These are phyloP conservation scores for Cetoscarus ocellatus DNA, from an alignment of 2,797 vertebrate genomes.

Conservation along the genomic window DNA sequence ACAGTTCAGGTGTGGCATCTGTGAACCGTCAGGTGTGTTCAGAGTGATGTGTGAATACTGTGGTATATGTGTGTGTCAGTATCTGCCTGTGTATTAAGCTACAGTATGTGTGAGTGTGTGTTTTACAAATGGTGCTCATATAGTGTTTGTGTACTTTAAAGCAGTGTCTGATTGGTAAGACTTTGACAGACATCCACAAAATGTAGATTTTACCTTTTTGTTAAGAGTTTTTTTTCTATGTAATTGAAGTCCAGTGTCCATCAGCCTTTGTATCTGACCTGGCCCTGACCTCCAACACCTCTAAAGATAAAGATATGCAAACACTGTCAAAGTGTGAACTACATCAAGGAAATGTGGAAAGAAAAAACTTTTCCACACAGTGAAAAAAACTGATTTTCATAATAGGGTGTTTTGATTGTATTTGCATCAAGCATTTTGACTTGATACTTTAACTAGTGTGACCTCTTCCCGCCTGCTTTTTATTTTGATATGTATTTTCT, in stretches of 20 bases:
- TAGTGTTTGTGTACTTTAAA: conserved; percentile 12
- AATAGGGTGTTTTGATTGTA: too few relatives aligned
- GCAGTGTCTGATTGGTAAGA: conserved; percentile 2
- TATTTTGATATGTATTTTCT: neutral
- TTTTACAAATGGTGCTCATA: conserved; percentile 34
- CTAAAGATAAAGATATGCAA: neutral
- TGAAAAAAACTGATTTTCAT: too few relatives aligned
- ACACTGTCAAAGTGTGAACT: neutral
- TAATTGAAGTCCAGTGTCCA: neutral
- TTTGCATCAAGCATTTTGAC: too few relatives aligned
- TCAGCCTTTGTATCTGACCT: neutral
- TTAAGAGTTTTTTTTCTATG: neutral
- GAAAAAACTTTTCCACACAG: too few relatives aligned
- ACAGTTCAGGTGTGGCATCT: conserved; percentile 1
- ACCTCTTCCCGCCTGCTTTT: neutral
- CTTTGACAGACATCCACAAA: conserved; percentile 25
- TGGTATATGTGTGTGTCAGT: conserved; percentile 16
- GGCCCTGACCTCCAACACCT: neutral
- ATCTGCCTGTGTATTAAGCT: conserved; percentile 21
- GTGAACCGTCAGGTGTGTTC: conserved; percentile 20
- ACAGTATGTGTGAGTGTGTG: conserved; percentile 6
- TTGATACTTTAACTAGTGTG: too few relatives aligned
- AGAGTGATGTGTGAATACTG: conserved; percentile 12
- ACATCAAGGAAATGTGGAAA: neutral
- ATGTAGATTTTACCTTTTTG: neutral